Base-by-base conservation (phyloP, 2,888 invertebrate species). In the Tiliacea citrago region DNA sequence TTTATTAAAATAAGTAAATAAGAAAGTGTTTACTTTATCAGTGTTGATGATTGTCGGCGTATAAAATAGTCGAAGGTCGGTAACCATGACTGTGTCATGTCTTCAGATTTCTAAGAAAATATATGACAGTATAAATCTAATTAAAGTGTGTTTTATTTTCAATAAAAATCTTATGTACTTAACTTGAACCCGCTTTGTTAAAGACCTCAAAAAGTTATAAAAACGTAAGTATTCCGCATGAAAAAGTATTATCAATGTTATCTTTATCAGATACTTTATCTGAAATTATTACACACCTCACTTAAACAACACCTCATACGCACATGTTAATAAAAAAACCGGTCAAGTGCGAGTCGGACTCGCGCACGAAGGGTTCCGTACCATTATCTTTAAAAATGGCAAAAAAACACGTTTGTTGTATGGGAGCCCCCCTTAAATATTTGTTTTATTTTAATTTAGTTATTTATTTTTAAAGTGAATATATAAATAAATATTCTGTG, bases 71-170 rank as follows among this genome's bases (percentile, higher is more conserved):
- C 62, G 10, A 51, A 21, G n/a, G 53, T 49, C 55, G 8, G 35
- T 29, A 29, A 39, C 24, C 9, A 63, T 24, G 9, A 21, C 29
- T 62, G 13, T 16, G 55, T 51, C 16, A 16, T 39, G 66, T 71
- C 9, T 57, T n/a, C 24, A 53, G n/a, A 49, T 42, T 35, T 79
- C 18, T 29, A 49, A 66, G 60, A 55, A 35, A 79, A 66, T 73
- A 79, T 39, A 73, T 66, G 61, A 51, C 49, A 8, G 0, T 29
- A 45, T 29, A 79, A 49, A 72, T 55, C n/a, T 12, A 55, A 42
- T 12, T 24, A 60, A 12, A 0, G 21, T 57, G 18, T 66, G 61
- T 77, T 77, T 77, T 73, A 73, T 39, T 39, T 39, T 4, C 39
- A 39, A 39, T 6, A 39, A 39, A 39, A 39, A 6, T 39, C 39